Percentiles rank a stretch among this genome's conserved stretches.
Conservation (phyloP, 92 coral and sea anemone genomes). For the Epizoanthus ramosus region DNA sequence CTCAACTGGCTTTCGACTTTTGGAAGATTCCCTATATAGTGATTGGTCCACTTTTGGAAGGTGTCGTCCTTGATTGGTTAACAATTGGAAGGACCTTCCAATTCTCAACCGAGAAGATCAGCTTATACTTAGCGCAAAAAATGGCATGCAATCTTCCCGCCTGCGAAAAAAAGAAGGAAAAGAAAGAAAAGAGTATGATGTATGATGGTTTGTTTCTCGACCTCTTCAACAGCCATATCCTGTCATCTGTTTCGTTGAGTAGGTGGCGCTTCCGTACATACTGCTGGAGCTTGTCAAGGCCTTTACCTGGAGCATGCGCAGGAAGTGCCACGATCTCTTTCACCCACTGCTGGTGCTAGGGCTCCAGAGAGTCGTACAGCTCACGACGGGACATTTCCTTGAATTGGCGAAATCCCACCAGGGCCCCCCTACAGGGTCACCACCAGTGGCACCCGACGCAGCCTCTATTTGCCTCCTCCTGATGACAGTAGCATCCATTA, state of each 20-base stretch:
- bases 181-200: too few species aligned
- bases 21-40: not conserved
- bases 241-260: too few species aligned
- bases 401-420: not conserved
- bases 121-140: too few species aligned
- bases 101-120: too few species aligned
- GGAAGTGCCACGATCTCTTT: not conserved
- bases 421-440: not conserved
- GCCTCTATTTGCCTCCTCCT: constrained; percentile 1
- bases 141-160: not conserved
- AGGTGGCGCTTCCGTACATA: too few species aligned
- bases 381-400: not conserved
- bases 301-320: too few species aligned
- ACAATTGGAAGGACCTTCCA: constrained; percentile 2
- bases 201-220: too few species aligned
- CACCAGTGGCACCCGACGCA: not conserved
- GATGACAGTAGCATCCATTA: not conserved
- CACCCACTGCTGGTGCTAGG: constrained; percentile 10
- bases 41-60: not conserved
- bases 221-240: too few species aligned
- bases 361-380: not conserved
- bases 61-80: not conserved
- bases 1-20: not conserved
- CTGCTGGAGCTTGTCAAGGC: too few species aligned
- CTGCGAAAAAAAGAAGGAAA: not conserved